A percentile compares a stretch with the other conserved stretches of the same genome.
phyloP scores from a whole-genome alignment of 2,888 invertebrate species.

The Chalcis sispes region DNA sequence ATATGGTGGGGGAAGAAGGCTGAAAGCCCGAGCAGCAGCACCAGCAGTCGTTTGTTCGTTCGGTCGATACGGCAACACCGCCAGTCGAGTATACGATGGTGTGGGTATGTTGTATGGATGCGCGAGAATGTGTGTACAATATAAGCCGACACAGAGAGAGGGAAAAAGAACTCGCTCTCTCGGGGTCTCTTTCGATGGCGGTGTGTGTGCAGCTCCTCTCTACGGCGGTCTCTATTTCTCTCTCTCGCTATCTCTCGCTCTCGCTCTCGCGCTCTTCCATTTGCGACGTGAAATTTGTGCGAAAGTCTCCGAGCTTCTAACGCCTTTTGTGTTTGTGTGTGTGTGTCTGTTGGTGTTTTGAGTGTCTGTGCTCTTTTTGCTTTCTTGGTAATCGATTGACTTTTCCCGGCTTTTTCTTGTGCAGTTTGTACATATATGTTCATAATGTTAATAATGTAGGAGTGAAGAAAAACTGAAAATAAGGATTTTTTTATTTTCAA shows the following conservation, averaged over 20 bases:
- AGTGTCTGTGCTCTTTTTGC: not conserved
- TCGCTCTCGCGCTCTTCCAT: no score
- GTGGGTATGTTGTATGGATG: slow-evolving; percentile 48
- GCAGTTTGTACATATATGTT: no score
- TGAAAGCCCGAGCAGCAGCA: slow-evolving; percentile 15
- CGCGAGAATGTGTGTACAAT: not conserved
- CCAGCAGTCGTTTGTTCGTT: slow-evolving; percentile 40
- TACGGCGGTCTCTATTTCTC: no score
- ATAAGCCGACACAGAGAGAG: not conserved
- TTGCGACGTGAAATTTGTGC: slow-evolving; percentile 30
- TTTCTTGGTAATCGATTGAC: not conserved
- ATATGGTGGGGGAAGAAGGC: slow-evolving; percentile 18
- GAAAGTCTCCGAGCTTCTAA: slow-evolving; percentile 22
- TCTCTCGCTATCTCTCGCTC: no score
- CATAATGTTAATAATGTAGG: no score
- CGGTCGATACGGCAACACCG: slow-evolving; percentile 75
- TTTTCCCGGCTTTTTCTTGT: not conserved
- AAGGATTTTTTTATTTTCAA: no score
- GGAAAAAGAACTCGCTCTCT: not conserved
- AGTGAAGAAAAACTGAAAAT: no score
- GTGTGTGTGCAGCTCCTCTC: no score
- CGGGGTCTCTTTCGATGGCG: not conserved
- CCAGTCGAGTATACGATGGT: slow-evolving; percentile 38
- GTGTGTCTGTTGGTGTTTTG: not conserved
- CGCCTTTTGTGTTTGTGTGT: no score